phyloP scores from a whole-genome alignment of 2,113 vertebrate genomes.

The Promerops cafer region DNA sequence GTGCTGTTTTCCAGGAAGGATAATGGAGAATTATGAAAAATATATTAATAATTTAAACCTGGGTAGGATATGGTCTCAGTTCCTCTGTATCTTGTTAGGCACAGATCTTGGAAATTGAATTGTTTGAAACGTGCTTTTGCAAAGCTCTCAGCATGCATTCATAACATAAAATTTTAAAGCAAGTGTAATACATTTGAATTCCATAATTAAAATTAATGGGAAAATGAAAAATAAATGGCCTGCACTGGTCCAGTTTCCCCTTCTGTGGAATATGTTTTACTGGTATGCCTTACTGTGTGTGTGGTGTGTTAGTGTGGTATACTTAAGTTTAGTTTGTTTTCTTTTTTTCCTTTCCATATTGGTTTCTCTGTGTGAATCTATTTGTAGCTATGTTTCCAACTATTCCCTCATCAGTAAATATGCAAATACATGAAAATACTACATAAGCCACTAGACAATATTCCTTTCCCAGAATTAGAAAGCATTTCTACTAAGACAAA shows the following conservation, averaged over 20 bases:
- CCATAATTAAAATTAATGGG: conserved; percentile 75
- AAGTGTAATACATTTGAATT: conserved; percentile 68
- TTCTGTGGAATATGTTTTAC: not conserved
- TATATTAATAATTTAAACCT: conserved; percentile 60
- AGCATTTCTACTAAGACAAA: not conserved
- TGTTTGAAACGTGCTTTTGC: conserved; percentile 67
- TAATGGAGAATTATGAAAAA: conserved; percentile 19
- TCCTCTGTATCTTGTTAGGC: conserved; percentile 55
- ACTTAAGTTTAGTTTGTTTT: not conserved
- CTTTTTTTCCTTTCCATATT: not conserved
- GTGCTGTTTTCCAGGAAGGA: conserved; percentile 15
- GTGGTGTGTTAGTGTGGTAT: not conserved
- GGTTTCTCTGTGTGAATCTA: not conserved
- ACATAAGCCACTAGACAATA: not conserved
- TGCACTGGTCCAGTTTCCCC: conserved; percentile 37
- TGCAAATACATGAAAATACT: not conserved
- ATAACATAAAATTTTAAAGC: conserved; percentile 69
- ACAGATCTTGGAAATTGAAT: conserved; percentile 65
- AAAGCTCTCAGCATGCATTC: conserved; percentile 56
- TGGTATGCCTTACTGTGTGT: not conserved
- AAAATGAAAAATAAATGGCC: conserved; percentile 68
- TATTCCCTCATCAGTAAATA: not conserved
- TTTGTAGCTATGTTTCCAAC: not conserved
- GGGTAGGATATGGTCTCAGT: conserved; percentile 12
- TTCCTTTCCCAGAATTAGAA: not conserved